Conservation (phyloP, 2,797 vertebrate genomes). For the Pygocentrus nattereri region DNA sequence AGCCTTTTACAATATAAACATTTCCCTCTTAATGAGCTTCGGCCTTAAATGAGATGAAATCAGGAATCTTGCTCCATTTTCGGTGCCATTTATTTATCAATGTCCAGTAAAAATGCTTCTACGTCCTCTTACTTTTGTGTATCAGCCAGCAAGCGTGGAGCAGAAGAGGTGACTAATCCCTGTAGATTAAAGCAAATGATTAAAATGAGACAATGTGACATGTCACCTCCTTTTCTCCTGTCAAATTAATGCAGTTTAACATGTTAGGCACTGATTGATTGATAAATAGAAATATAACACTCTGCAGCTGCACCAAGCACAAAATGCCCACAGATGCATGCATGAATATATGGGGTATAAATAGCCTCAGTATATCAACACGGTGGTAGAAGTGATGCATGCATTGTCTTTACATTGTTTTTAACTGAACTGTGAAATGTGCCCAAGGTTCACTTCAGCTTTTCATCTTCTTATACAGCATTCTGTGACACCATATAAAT, state of each 20-base stretch:
- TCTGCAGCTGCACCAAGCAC: constrained; percentile 27
- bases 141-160: neutral
- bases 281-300: constrained; percentile 34
- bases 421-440: neutral
- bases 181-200: constrained; percentile 39
- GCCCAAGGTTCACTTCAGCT: neutral
- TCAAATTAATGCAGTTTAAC: constrained; percentile 53
- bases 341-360: neutral
- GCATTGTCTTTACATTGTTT: too few relatives aligned
- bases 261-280: constrained; percentile 42
- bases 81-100: neutral
- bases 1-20: neutral
- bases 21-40: neutral
- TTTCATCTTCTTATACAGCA: too few relatives aligned
- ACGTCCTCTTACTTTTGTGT: neutral
- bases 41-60: neutral
- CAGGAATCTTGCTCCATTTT: neutral
- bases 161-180: constrained; percentile 76
- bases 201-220: constrained; percentile 25
- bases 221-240: constrained; percentile 46
- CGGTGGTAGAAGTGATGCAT: too few relatives aligned
- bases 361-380: too few relatives aligned
- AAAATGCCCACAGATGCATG: constrained; percentile 34
- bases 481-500: too few relatives aligned
- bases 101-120: neutral